Evolutionary conservation across 2,888 invertebrate species (phyloP), one percentile per base, ranked within the genome.

Genomic region (Coecobrya sp.): DNA sequence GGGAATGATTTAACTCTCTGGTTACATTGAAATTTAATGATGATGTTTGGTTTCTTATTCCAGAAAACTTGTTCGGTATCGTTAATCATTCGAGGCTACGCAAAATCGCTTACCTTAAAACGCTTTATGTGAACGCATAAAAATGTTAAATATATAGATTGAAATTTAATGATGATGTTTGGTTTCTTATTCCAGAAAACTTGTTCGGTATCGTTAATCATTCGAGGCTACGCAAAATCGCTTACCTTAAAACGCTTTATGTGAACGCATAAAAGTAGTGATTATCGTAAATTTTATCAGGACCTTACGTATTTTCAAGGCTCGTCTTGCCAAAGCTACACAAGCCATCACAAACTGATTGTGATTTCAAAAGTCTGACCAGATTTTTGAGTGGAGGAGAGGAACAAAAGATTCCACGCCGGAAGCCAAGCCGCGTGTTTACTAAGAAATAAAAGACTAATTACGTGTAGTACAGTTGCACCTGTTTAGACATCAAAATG

Each of bases 401-500:
- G 25, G 52, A 49, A 13, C 36, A 36, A 7, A 4, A 36, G 36
- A 36, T 2, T 36, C 36, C 36, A 36, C 3, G 7, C 7, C 36
- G 36, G 36, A 36, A 22, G 76, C 45, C 30, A 19, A 79, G 8
- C 45, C 30, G 10, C 52, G 8, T 2, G 27, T 52, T 55, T 8
- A 45, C n/a, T 36, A 45, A 19, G 1, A 45, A 27, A 45, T 68
- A 36, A 55, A 49, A 55, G 55, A 25, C n/a, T 30, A 59, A 16
- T 59, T 79, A 25, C 25, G 27, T 79, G 4, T 52, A 4, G 4
- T 52, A 4, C 7, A 76, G 27, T 11, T 11, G 55, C 10, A 30
- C 1, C 19, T 22, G 0, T 36, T 49, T 19, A 36, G 36, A 11
- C 52, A 25, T 30, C 55, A 91, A 89, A 95, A 99, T 99, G 99